Conservation (phyloP, 2,888 invertebrate species). For the Lithophane socia region DNA sequence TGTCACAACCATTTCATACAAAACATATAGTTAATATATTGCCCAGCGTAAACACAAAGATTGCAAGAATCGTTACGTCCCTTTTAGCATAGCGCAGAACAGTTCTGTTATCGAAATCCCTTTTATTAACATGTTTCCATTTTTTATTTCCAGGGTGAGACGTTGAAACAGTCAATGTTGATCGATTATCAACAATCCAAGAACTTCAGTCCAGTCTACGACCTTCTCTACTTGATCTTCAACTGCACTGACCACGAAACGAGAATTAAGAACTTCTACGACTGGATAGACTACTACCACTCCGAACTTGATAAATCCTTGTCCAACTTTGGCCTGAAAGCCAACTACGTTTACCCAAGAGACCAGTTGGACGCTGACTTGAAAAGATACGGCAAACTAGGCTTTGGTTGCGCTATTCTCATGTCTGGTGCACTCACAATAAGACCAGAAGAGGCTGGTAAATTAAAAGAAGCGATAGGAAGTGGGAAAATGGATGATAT, state of each 20-base stretch:
- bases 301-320: slow-evolving; percentile 64
- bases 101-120: not conserved
- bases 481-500: slow-evolving; percentile 11
- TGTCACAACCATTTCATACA: not conserved
- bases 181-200: slow-evolving; percentile 75
- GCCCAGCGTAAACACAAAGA: not conserved
- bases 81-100: too few relatives aligned
- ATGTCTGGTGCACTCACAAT: slow-evolving; percentile 55
- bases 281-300: slow-evolving; percentile 72
- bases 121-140: not conserved
- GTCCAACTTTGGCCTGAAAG: slow-evolving; percentile 64
- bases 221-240: slow-evolving; percentile 73
- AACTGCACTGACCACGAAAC: slow-evolving; percentile 73
- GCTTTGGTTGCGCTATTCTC: slow-evolving; percentile 60
- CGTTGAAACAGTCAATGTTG: slow-evolving; percentile 66
- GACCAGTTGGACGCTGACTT: slow-evolving; percentile 69
- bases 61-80: not conserved
- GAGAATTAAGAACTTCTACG: slow-evolving; percentile 65
- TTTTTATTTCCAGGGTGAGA: slow-evolving; percentile 67
- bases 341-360: slow-evolving; percentile 64
- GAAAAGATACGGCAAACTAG: slow-evolving; percentile 64
- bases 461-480: slow-evolving; percentile 48
- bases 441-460: slow-evolving; percentile 63
- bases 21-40: not conserved
- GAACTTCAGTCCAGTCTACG: slow-evolving; percentile 69